Evolutionary conservation across 2,888 invertebrate species (phyloP).

Genomic region (Drosophila aldrichi): DNA sequence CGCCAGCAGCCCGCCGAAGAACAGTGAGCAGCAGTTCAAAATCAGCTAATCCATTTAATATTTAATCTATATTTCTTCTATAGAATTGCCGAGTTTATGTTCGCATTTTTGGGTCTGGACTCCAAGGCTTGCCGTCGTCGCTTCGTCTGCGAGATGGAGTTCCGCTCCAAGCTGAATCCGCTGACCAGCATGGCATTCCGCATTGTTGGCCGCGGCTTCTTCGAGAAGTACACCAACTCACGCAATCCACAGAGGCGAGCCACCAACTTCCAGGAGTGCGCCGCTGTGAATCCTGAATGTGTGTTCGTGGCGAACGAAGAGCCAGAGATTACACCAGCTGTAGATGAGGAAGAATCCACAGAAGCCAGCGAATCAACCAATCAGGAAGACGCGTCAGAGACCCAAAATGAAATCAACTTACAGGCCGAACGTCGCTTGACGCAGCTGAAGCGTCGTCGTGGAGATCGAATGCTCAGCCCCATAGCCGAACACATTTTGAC

Average conservation of each 20-base stretch:
- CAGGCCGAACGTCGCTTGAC: conserved; percentile 59
- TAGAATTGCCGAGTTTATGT: conserved; percentile 84
- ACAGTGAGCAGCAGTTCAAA: conserved; percentile 57
- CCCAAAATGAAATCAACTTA: conserved; percentile 65
- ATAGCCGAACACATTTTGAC: conserved; percentile 69
- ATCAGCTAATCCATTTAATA: not conserved
- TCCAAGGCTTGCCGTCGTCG: conserved; percentile 85
- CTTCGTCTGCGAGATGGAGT: conserved; percentile 86
- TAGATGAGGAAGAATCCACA: conserved; percentile 14
- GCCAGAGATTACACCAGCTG: conserved; percentile 9
- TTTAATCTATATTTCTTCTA: not conserved
- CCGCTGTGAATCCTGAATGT: conserved; percentile 82
- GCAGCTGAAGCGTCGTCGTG: conserved; percentile 48
- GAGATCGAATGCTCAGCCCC: conserved; percentile 57
- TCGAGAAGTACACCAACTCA: conserved; percentile 81
- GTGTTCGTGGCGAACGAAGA: conserved; percentile 74
- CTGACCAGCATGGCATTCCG: conserved; percentile 84
- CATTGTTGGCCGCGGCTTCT: conserved; percentile 83
- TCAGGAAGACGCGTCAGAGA: conserved; percentile 37
- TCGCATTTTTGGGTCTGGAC: conserved; percentile 83
- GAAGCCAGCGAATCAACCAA: conserved; percentile 19
- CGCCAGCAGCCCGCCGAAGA: conserved; percentile 77
- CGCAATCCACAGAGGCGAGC: conserved; percentile 75
- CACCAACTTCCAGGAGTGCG: conserved; percentile 82
- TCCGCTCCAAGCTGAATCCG: conserved; percentile 84